These are phyloP conservation scores for Oxytorus armatus DNA, from an alignment of 2,888 invertebrate genomes.

Conservation along the genomic window DNA sequence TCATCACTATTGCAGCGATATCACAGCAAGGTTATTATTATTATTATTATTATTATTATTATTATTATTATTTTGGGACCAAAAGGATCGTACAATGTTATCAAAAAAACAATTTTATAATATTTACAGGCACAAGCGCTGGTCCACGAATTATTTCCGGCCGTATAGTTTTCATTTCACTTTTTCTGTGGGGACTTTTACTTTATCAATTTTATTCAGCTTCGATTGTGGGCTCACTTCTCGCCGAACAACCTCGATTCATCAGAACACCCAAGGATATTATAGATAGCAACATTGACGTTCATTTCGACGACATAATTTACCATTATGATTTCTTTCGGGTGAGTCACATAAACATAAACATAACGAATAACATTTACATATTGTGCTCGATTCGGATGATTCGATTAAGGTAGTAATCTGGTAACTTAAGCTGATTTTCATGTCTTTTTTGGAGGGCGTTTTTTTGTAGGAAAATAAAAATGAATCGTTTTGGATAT, in stretches of 20 bases:
- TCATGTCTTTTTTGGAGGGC: too few relatives aligned
- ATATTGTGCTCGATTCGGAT: too few relatives aligned
- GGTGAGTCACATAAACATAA: slow-evolving; percentile 68
- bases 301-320: slow-evolving; percentile 78
- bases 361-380: too few relatives aligned
- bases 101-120: not conserved
- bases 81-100: not conserved
- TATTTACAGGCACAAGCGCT: slow-evolving; percentile 83
- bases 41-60: too few relatives aligned
- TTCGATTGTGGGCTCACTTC: slow-evolving; percentile 80
- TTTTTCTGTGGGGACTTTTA: slow-evolving; percentile 79
- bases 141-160: slow-evolving; percentile 84
- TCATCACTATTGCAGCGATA: slow-evolving; percentile 84
- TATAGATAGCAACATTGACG: slow-evolving; percentile 76
- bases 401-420: too few relatives aligned
- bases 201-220: slow-evolving; percentile 82
- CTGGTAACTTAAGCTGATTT: too few relatives aligned
- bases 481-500: too few relatives aligned
- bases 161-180: slow-evolving; percentile 76
- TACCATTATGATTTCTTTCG: slow-evolving; percentile 78
- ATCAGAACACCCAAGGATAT: slow-evolving; percentile 79
- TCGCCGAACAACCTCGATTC: slow-evolving; percentile 79
- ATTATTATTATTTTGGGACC: not conserved
- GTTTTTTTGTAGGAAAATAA: too few relatives aligned
- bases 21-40: slow-evolving; percentile 84